Evolutionary conservation across 2,888 invertebrate species (phyloP).

Genomic region (Apodemia duryi): DNA sequence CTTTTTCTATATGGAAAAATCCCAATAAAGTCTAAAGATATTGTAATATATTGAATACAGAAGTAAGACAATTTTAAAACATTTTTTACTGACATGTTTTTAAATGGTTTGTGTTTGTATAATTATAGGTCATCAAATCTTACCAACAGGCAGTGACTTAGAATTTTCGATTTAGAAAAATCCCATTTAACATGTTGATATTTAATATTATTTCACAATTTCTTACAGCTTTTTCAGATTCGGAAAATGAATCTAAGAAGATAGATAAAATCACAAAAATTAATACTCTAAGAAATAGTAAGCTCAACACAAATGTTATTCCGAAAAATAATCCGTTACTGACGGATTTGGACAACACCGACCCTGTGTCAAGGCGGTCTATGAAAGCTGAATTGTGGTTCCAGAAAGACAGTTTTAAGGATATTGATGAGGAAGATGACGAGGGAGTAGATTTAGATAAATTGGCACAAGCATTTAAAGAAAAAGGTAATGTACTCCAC

Average conservation of each 20-base stretch:
- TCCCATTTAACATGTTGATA: not conserved
- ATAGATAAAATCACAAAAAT: constrained; percentile 60
- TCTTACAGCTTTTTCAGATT: constrained; percentile 81
- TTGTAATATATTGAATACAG: no score
- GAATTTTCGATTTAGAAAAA: not conserved
- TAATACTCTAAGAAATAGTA: constrained; percentile 61
- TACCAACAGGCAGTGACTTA: no score
- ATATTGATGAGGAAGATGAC: constrained; percentile 89
- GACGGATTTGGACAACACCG: constrained; percentile 88
- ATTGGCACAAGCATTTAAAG: constrained; percentile 84
- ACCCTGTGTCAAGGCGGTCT: constrained; percentile 84
- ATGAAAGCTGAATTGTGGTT: constrained; percentile 93
- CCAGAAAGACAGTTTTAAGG: constrained; percentile 90
- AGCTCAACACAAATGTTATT: constrained; percentile 42
- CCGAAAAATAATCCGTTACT: constrained; percentile 84
- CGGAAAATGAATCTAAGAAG: constrained; percentile 73
- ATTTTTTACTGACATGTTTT: no score
- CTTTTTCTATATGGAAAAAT: no score
- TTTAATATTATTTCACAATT: constrained; percentile 17
- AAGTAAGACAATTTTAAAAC: no score
- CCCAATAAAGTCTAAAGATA: no score
- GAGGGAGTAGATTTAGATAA: constrained; percentile 93
- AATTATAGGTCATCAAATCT: no score
- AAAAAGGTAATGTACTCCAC: constrained; percentile 70
- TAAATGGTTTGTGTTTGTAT: no score